Evolutionary conservation across 2,888 invertebrate species (phyloP).

Genomic region (Callyntrura guangdongensis): DNA sequence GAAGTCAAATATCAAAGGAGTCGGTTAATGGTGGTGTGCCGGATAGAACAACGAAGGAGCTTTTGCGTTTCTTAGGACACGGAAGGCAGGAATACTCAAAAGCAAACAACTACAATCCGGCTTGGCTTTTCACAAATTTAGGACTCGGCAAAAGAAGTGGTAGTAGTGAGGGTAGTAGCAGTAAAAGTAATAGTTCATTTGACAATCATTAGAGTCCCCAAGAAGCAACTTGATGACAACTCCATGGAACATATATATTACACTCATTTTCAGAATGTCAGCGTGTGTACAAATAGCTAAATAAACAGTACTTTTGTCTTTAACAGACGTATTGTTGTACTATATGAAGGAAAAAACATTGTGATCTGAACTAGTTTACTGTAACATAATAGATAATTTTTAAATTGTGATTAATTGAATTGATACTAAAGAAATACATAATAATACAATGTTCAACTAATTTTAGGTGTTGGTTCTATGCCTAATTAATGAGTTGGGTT

Average conservation of each 20-base stretch:
- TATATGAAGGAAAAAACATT: not conserved
- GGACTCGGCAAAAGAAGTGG: constrained; percentile 79
- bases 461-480: too few relatives aligned
- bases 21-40: not conserved
- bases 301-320: not conserved
- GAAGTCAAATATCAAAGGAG: constrained; percentile 15
- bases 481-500: too few relatives aligned
- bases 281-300: not conserved
- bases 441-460: too few relatives aligned
- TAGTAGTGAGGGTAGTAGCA: not conserved
- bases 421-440: too few relatives aligned
- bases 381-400: not conserved
- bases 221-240: not conserved
- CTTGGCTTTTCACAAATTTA: constrained; percentile 82
- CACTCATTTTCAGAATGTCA: not conserved
- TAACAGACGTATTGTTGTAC: too few relatives aligned
- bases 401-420: too few relatives aligned
- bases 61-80: constrained; percentile 68
- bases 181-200: not conserved
- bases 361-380: not conserved
- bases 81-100: constrained; percentile 63
- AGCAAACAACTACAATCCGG: constrained; percentile 82
- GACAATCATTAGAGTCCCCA: not conserved
- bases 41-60: constrained; percentile 58
- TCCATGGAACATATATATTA: not conserved